Base-by-base conservation (phyloP, 2,113 vertebrate species). In the Turnix velox region DNA sequence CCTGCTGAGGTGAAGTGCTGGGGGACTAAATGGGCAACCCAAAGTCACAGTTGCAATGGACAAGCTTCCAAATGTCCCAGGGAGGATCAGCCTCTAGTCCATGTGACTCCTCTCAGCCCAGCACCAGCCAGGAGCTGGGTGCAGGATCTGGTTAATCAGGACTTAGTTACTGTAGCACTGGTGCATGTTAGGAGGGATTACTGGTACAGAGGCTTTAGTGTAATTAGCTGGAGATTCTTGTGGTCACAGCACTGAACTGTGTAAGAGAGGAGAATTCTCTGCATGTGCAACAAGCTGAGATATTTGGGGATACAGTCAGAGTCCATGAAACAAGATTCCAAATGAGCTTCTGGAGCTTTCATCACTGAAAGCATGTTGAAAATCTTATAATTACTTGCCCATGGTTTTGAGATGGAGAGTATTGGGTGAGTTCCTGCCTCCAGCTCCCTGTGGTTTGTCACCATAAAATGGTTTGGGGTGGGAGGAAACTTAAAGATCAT, bases 151-250 rank as follows among this genome's bases (percentile, higher is more conserved):
- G 24, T 14, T 46, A 23, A 37, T 52, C 4, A 28, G 57, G 62
- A 18, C 27, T 43, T 71, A 37, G 31, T 43, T 0, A 3, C 58
- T 55, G 48, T 12, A 18, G 8, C 3, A 7, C n/a, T 35, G 12
- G 9, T 3, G 16, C 4, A 3, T 43, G 20, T 35, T 51, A n/a
- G 31, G 0, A 1, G 8, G 27, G 24, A 24, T 39, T 20, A 7
- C 40, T 46, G 35, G 55, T 25, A 12, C 28, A 18, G 51, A 40
- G 51, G 10, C 24, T 30, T 33, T 27, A 25, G 7, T 4, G 1
- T 33, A 13, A 55, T 62, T 40, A 57, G 18, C 54, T 11, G 25
- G 48, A 73, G 69, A 43, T 39, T 22, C 18, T 6, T 71, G 46
- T 43, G 63, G 33, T 33, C 12, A 12, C 4, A 31, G 20, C 10